These are phyloP conservation scores for Crossocerus cetratus DNA, from an alignment of 2,888 invertebrate species.

Conservation along the genomic window DNA sequence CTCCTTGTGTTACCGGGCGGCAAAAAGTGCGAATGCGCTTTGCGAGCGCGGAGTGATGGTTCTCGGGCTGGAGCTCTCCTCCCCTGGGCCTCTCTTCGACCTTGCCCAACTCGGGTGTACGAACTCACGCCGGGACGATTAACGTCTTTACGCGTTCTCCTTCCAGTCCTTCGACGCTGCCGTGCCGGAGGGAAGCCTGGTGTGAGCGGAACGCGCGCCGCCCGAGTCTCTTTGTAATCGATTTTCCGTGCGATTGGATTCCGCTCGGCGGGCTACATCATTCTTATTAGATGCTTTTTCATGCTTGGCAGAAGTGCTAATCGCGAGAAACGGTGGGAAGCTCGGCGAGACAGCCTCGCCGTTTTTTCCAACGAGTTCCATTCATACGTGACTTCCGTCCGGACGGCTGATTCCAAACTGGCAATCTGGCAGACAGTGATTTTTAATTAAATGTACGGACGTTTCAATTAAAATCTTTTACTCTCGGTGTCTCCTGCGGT, in stretches of 20 bases:
- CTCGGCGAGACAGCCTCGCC: neutral
- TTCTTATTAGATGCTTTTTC: conserved; percentile 1
- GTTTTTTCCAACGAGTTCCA: neutral
- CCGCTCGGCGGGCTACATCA: neutral
- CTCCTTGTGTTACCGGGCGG: conserved; percentile 69
- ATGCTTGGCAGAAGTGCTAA: neutral
- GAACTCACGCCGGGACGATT: conserved; percentile 28
- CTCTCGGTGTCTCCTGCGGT: conserved; percentile 33
- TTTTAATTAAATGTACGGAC: conserved; percentile 59
- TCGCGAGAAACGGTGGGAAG: neutral
- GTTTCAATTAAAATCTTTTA: conserved; percentile 58
- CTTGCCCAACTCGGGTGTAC: conserved; percentile 25
- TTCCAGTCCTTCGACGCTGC: too few species aligned
- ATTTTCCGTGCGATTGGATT: neutral
- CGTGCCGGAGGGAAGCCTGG: too few species aligned
- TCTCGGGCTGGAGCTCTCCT: conserved; percentile 19
- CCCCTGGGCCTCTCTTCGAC: conserved; percentile 9
- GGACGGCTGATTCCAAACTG: conserved; percentile 28
- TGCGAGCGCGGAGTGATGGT: too few species aligned
- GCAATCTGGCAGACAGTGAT: conserved; percentile 48
- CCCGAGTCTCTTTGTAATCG: neutral
- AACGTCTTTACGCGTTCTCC: conserved; percentile 10
- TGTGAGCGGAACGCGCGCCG: neutral
- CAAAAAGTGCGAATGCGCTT: conserved; percentile 46
- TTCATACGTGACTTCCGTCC: conserved; percentile 4